Conservation (phyloP, 2,888 invertebrate genomes). For the Drosophila anomelani region DNA sequence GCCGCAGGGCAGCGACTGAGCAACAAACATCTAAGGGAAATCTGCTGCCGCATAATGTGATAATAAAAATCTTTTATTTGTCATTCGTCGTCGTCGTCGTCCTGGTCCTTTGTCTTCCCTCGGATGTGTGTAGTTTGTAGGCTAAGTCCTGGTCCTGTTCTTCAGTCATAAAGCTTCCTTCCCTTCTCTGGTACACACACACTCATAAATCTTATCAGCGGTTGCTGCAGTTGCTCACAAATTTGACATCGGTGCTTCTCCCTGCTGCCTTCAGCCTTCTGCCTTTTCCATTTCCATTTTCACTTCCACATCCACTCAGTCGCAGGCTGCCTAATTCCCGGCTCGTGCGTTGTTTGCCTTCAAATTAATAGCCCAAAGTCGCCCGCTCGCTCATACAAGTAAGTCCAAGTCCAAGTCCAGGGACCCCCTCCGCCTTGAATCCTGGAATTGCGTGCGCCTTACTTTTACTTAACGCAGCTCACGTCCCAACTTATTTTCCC, state of each 20-base stretch:
- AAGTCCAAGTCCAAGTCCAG: neutral
- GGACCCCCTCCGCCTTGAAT: neutral
- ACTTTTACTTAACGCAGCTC: conserved; percentile 76
- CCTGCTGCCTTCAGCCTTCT: neutral
- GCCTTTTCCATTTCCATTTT: neutral
- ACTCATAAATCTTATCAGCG: conserved; percentile 75
- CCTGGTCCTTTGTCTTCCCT: conserved; percentile 22
- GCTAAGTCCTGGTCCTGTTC: conserved; percentile 10
- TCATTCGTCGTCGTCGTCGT: conserved; percentile 60
- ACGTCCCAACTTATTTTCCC: conserved; percentile 57
- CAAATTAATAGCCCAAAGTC: conserved; percentile 49
- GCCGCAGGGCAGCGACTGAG: conserved; percentile 14
- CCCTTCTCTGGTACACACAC: conserved; percentile 1
- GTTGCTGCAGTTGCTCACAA: conserved; percentile 70
- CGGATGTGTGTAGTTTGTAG: conserved; percentile 41
- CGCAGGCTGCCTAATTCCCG: conserved; percentile 71
- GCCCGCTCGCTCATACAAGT: conserved; percentile 8
- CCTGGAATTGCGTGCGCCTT: conserved; percentile 65
- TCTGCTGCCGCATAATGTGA: conserved; percentile 79
- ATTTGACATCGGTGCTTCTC: conserved; percentile 57
- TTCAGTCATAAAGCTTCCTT: conserved; percentile 25
- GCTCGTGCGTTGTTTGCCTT: conserved; percentile 56
- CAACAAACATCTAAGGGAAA: conserved; percentile 54
- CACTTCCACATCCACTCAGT: conserved; percentile 53
- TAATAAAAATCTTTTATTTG: conserved; percentile 79